Conservation (phyloP, 2,888 invertebrate species). For the Amblyjoppa fuscipennis region DNA sequence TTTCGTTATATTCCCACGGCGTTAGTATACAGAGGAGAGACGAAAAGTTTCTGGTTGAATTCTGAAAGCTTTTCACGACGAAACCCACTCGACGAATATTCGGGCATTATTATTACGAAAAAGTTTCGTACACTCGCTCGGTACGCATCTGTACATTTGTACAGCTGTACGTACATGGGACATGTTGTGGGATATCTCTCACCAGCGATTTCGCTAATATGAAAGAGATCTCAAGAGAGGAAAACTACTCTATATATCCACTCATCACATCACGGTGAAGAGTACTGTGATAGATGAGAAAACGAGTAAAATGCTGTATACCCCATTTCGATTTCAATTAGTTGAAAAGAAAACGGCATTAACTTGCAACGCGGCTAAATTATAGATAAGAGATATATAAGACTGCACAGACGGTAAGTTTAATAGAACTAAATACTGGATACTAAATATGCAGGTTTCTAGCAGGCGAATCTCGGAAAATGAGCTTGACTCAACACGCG, state of each 20-base stretch:
- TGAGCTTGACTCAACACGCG: too few species aligned
- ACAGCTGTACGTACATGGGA: not conserved
- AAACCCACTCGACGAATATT: constrained; percentile 23
- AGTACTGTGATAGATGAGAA: not conserved
- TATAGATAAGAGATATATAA: too few species aligned
- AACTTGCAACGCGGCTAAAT: too few species aligned
- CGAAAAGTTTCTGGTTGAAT: not conserved
- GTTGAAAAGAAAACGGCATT: too few species aligned
- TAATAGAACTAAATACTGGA: too few species aligned
- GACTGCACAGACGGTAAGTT: too few species aligned
- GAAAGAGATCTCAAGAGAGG: constrained; percentile 21
- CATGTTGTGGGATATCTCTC: not conserved
- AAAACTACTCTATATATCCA: constrained; percentile 41
- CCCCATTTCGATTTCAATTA: not conserved
- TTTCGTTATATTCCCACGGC: not conserved
- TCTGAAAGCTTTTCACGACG: not conserved
- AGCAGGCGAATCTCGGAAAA: too few species aligned
- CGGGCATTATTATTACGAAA: not conserved
- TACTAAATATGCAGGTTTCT: too few species aligned
- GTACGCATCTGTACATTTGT: not conserved
- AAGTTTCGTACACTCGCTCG: constrained; percentile 4
- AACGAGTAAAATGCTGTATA: not conserved
- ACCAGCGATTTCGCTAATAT: constrained; percentile 7
- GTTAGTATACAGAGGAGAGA: not conserved
- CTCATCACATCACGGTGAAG: not conserved